Evolutionary conservation across 1,140 invertebrate species (phyloP).

Genomic region (Adelges cooleyi): DNA sequence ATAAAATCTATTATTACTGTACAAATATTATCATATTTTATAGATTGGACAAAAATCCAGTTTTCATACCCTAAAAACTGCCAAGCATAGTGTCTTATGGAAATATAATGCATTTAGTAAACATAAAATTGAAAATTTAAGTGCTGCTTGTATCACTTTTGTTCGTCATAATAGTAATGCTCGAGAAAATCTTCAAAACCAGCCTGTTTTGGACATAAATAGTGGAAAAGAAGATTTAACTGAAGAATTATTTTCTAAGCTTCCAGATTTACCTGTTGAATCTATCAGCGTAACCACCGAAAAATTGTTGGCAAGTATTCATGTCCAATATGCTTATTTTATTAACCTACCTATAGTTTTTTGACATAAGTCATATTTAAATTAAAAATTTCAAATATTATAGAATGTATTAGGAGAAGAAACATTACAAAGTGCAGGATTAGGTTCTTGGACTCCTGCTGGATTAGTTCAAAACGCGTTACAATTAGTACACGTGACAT

Average conservation of each 20-base stretch:
- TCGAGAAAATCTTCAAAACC: background rate
- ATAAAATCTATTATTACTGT: no score
- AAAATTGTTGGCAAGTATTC: background rate
- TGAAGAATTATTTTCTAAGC: background rate
- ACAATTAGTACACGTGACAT: constrained; percentile 65
- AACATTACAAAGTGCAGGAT: constrained; percentile 62
- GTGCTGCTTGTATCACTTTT: background rate
- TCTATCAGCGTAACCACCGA: background rate
- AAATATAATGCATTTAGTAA: no score
- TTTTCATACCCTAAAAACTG: no score
- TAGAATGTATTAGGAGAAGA: constrained; percentile 49
- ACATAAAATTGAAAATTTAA: no score
- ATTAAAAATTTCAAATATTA: no score
- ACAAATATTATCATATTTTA: no score
- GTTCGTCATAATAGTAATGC: background rate
- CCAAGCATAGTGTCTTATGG: no score
- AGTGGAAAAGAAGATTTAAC: background rate
- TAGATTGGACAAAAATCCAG: no score
- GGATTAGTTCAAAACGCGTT: constrained; percentile 67
- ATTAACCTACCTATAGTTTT: no score
- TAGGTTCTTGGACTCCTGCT: constrained; percentile 63
- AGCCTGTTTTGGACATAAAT: background rate
- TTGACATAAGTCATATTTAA: no score
- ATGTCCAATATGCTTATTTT: no score
- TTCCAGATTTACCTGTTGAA: background rate